phyloP scores from a whole-genome alignment of 2,888 invertebrate genomes.

The Eumacrocentrus americanus region DNA sequence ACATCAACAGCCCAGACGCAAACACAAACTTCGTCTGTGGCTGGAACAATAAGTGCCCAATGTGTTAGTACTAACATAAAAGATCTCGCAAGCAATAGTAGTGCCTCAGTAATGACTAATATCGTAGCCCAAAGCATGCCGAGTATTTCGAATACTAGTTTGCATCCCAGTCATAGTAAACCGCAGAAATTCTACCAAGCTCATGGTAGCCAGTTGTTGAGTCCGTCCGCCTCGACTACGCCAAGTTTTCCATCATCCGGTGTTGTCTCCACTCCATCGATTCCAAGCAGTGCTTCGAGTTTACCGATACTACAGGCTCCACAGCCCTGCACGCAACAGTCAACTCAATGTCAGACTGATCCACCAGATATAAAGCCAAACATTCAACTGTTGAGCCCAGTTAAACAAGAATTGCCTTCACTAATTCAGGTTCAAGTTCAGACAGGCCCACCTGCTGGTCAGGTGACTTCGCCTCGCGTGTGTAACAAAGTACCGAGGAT shows the following conservation, averaged over 20 bases:
- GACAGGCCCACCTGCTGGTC: slow-evolving; percentile 49
- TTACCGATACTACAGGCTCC: background rate
- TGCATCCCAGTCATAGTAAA: slow-evolving; percentile 4
- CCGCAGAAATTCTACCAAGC: slow-evolving; percentile 46
- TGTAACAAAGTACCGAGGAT: slow-evolving; percentile 36
- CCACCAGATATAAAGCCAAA: slow-evolving; percentile 53
- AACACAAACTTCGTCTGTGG: slow-evolving; percentile 40
- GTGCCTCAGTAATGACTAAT: slow-evolving; percentile 6
- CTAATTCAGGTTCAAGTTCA: slow-evolving; percentile 53
- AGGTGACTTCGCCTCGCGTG: slow-evolving; percentile 45
- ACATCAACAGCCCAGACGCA: slow-evolving; percentile 58
- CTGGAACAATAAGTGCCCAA: slow-evolving; percentile 42
- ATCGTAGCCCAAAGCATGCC: slow-evolving; percentile 19
- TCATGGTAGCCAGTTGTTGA: slow-evolving; percentile 51
- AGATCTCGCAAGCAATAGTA: slow-evolving; percentile 40
- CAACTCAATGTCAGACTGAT: slow-evolving; percentile 57
- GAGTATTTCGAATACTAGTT: slow-evolving; percentile 8
- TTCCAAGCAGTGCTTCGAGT: slow-evolving; percentile 20
- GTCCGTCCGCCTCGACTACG: slow-evolving; percentile 54
- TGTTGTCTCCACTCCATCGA: slow-evolving; percentile 30
- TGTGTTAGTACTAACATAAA: slow-evolving; percentile 45
- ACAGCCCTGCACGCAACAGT: slow-evolving; percentile 47
- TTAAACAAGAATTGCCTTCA: slow-evolving; percentile 53
- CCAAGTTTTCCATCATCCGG: slow-evolving; percentile 46
- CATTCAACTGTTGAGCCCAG: slow-evolving; percentile 48